These are phyloP conservation scores for Dunckerocampus dactyliophorus DNA, from an alignment of 2,113 vertebrate genomes.

Conservation along the genomic window DNA sequence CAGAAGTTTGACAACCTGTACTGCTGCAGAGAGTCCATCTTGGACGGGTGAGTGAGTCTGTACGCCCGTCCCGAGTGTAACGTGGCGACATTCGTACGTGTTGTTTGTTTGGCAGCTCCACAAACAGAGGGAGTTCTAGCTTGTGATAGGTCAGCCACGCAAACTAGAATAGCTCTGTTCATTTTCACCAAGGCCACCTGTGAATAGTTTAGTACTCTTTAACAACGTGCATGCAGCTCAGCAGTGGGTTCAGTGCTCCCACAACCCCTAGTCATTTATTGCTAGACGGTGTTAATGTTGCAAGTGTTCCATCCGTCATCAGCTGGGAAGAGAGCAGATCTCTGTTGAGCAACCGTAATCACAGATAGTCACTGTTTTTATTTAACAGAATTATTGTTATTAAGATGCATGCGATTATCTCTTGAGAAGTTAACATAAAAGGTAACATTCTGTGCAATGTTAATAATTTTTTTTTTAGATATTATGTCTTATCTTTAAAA, in stretches of 20 bases:
- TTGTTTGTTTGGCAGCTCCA: slow-evolving; percentile 12
- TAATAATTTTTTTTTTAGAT: too few relatives aligned
- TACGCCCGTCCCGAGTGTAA: not conserved
- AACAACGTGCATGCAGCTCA: slow-evolving; percentile 10
- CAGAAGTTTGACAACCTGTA: slow-evolving; percentile 99
- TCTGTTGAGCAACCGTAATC: not conserved
- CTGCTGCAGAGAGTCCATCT: slow-evolving; percentile 95
- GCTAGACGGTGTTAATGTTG: slow-evolving; percentile 5
- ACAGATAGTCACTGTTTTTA: not conserved
- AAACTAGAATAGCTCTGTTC: slow-evolving; percentile 17
- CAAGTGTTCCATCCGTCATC: slow-evolving; percentile 3
- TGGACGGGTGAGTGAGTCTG: slow-evolving; percentile 84
- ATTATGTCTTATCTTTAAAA: too few relatives aligned
- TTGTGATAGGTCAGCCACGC: not conserved
- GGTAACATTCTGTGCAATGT: too few relatives aligned
- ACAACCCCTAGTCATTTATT: not conserved
- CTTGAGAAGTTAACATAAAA: too few relatives aligned
- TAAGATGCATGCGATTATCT: too few relatives aligned
- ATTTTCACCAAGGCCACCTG: slow-evolving; percentile 12
- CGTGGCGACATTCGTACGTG: not conserved
- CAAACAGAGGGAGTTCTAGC: not conserved
- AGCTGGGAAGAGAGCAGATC: not conserved
- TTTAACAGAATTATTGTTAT: not conserved
- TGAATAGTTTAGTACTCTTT: slow-evolving; percentile 16
- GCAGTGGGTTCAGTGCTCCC: slow-evolving; percentile 5